Percentiles rank a stretch among this genome's conserved stretches.
Conservation (phyloP, 2,113 vertebrate genomes). For the Bucco capensis region DNA sequence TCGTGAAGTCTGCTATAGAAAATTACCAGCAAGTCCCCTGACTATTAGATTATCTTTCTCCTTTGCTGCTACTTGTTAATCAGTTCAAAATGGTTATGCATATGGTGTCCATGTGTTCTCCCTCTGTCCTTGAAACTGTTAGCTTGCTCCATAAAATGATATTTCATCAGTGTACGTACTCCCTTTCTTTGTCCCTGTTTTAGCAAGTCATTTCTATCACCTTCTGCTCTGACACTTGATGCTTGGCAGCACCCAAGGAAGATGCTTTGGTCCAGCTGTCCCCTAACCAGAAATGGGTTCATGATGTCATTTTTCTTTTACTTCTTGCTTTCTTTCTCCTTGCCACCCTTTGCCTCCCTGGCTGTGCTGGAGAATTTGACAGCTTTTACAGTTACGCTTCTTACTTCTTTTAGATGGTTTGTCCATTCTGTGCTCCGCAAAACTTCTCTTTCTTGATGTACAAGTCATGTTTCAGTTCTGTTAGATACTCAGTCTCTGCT, state of each 20-base stretch:
- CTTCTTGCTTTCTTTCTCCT: not conserved
- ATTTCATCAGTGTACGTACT: not conserved
- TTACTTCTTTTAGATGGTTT: not conserved
- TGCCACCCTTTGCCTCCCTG: not conserved
- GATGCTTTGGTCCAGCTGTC: not conserved
- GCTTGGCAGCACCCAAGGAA: not conserved
- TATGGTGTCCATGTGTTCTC: slow-evolving; percentile 5
- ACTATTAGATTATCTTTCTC: slow-evolving; percentile 2
- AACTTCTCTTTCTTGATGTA: not conserved
- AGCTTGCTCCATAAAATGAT: not conserved
- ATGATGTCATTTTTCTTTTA: not conserved
- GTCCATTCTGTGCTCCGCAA: not conserved
- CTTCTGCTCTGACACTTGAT: not conserved
- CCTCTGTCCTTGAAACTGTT: not conserved
- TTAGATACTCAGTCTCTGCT: not conserved
- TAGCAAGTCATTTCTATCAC: not conserved
- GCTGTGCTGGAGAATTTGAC: not conserved
- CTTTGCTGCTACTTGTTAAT: slow-evolving; percentile 26
- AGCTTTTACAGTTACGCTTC: not conserved
- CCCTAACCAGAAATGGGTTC: not conserved
- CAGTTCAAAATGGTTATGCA: not conserved
- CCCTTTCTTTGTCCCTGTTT: not conserved
- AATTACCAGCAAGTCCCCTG: not conserved
- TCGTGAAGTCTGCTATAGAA: not conserved
- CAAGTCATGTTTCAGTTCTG: not conserved